Evolutionary conservation across 2,797 vertebrate species (phyloP).

Genomic region (Graptemys geographica): DNA sequence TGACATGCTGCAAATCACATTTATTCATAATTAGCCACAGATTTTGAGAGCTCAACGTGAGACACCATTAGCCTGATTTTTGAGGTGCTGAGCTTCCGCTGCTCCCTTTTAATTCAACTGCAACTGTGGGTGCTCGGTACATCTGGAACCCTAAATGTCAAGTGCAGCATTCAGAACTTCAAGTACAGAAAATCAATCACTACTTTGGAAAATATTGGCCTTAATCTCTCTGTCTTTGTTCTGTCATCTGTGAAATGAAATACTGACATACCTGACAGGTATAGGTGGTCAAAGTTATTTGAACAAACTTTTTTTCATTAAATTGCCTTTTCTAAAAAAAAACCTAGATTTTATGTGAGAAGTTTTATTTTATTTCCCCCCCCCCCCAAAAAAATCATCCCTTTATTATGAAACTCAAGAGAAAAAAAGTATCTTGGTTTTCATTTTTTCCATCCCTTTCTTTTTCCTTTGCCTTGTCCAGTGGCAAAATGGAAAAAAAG

Average conservation of each 20-base stretch:
- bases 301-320: neutral
- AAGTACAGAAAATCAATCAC: neutral
- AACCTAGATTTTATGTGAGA: fast-evolving
- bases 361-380: neutral
- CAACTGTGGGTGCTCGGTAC: neutral
- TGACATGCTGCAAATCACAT: neutral
- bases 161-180: neutral
- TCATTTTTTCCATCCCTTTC: neutral
- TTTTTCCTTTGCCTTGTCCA: neutral
- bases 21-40: neutral
- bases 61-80: neutral
- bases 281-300: neutral
- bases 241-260: neutral
- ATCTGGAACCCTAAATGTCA: neutral
- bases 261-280: neutral
- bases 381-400: neutral
- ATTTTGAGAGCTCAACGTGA: neutral
- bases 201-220: neutral
- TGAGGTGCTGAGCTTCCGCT: neutral
- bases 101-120: neutral
- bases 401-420: neutral
- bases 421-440: neutral
- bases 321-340: neutral
- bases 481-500: neutral
- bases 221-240: neutral